phyloP scores from a whole-genome alignment of 2,797 vertebrate genomes.

The Miichthys miiuy region DNA sequence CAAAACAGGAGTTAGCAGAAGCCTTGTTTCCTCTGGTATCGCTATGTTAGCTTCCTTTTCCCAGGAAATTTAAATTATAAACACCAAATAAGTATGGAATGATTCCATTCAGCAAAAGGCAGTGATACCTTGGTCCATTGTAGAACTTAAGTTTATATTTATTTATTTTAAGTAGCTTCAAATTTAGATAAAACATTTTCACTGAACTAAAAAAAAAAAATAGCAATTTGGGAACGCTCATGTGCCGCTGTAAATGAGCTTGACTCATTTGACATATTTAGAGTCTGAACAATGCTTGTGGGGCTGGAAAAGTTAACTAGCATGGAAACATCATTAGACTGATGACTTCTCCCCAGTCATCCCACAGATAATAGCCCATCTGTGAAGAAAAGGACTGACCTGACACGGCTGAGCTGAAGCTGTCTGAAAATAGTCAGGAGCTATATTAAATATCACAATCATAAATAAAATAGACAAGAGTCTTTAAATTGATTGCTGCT shows the following conservation, averaged over 20 bases:
- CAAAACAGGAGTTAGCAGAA: no score
- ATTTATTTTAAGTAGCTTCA: not conserved
- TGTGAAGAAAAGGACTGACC: not conserved
- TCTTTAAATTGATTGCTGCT: not conserved
- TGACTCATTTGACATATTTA: not conserved
- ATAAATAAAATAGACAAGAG: not conserved
- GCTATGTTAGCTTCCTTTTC: no score
- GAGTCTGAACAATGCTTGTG: not conserved
- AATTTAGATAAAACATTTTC: not conserved
- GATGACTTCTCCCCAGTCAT: not conserved
- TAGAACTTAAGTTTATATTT: no score
- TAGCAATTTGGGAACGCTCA: no score
- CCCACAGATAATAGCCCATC: not conserved
- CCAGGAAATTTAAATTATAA: not conserved
- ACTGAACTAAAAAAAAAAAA: no score
- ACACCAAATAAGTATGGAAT: no score
- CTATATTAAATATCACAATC: not conserved
- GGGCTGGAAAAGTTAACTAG: not conserved
- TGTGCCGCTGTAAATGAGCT: not conserved
- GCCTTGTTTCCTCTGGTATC: no score
- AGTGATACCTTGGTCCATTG: no score
- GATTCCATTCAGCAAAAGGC: no score
- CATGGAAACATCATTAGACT: not conserved
- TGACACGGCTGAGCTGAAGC: not conserved
- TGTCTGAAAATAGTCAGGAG: not conserved